Conservation (phyloP, 1,140 invertebrate species). For the Panagrolaimus sp. region DNA sequence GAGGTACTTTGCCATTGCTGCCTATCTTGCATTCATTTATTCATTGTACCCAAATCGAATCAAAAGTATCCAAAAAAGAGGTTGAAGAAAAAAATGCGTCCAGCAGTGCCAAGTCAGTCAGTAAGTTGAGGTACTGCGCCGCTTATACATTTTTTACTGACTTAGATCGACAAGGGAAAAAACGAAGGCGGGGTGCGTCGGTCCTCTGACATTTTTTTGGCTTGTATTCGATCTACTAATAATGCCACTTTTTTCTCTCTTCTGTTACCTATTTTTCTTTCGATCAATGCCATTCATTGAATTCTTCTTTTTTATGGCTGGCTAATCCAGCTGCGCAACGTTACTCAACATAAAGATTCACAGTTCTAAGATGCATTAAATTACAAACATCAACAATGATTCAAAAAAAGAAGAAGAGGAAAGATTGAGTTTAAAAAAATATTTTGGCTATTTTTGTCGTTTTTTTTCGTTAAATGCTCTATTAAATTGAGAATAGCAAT, state of each 20-base stretch:
- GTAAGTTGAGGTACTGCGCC: neutral
- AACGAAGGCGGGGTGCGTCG: neutral
- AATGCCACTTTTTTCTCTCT: neutral
- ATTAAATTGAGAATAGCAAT: neutral
- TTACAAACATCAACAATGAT: too few species aligned
- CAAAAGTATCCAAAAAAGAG: neutral
- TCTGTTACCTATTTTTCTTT: neutral
- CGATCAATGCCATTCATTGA: conserved; percentile 8
- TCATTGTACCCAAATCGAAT: too few species aligned
- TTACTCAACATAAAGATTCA: neutral
- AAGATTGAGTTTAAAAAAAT: too few species aligned
- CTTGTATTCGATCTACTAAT: conserved; percentile 8
- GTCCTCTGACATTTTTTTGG: conserved; percentile 1
- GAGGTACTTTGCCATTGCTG: neutral
- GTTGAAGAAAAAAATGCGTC: neutral
- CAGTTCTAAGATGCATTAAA: too few species aligned
- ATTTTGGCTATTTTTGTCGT: too few species aligned
- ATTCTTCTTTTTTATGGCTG: neutral
- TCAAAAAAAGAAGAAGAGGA: too few species aligned
- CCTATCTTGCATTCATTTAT: neutral
- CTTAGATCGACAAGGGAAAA: neutral
- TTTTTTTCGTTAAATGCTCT: too few species aligned
- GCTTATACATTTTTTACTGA: neutral
- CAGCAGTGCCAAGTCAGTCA: conserved; percentile 12
- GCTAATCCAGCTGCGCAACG: conserved; percentile 4